These are phyloP conservation scores for Rhynchonycteris naso DNA, from an alignment of 2,797 vertebrate genomes.

Conservation along the genomic window DNA sequence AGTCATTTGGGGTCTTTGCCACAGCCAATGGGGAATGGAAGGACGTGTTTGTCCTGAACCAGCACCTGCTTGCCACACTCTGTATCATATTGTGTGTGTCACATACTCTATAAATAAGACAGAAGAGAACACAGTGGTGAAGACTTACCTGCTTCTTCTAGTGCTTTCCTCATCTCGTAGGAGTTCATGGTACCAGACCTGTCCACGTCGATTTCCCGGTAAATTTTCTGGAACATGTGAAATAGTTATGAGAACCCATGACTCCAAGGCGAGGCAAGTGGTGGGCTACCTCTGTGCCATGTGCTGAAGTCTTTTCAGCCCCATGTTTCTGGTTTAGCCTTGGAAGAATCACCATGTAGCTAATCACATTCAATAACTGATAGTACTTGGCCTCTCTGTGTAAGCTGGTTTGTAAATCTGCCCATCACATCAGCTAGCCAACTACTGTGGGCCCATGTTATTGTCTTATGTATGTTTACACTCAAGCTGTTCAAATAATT, in stretches of 20 bases:
- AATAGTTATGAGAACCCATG: background rate
- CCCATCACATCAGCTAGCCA: background rate
- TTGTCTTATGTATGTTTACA: background rate
- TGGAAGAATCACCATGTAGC: background rate
- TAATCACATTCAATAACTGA: background rate
- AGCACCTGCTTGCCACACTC: background rate
- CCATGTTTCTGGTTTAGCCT: background rate
- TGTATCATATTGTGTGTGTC: accelerated
- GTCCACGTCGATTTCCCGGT: constrained; percentile 90
- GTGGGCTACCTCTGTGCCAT: background rate
- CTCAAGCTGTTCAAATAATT: background rate
- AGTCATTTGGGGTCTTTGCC: background rate
- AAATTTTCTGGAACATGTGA: constrained; percentile 88
- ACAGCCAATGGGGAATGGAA: background rate
- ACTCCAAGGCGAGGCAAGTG: background rate
- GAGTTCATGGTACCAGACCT: constrained; percentile 93
- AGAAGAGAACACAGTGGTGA: background rate
- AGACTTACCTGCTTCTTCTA: constrained; percentile 89
- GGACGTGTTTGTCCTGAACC: background rate
- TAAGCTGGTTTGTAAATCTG: background rate
- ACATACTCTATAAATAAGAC: background rate
- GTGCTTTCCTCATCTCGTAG: constrained; percentile 90
- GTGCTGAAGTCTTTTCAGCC: background rate
- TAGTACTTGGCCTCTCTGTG: background rate
- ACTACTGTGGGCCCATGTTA: accelerated